Evolutionary conservation across 2,113 vertebrate species (phyloP).

Genomic region (Grantiella picta): DNA sequence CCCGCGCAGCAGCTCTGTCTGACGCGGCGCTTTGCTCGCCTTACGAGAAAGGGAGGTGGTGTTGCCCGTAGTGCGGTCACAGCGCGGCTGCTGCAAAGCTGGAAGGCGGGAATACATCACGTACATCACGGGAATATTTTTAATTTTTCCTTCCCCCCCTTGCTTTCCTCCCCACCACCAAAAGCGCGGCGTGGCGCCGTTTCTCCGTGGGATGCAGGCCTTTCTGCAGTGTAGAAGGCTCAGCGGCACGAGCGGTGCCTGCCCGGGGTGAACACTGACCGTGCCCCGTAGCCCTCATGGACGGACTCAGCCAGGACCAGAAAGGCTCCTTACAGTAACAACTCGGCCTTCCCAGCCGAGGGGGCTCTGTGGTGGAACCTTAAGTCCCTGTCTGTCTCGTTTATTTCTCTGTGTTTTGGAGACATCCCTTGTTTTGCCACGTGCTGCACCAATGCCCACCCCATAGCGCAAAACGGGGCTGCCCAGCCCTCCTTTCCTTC

Average conservation of each 20-base stretch:
- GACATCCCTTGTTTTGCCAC: neutral
- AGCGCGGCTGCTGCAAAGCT: fast-evolving
- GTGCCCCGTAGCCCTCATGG: fast-evolving
- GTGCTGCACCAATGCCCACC: fast-evolving
- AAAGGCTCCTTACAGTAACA: neutral
- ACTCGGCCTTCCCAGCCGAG: neutral
- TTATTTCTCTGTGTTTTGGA: neutral
- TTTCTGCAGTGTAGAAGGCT: neutral
- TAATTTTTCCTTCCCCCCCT: too few relatives aligned
- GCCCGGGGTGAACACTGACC: fast-evolving
- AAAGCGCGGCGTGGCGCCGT: neutral
- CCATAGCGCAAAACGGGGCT: fast-evolving
- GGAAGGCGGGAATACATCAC: neutral
- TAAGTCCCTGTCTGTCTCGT: neutral
- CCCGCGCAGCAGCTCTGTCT: neutral
- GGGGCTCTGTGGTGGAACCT: neutral
- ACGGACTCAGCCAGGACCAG: neutral
- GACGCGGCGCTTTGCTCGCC: fast-evolving
- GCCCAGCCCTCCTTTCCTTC: fast-evolving
- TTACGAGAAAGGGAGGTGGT: neutral
- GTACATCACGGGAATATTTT: too few relatives aligned
- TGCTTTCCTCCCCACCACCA: too few relatives aligned
- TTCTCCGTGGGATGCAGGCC: neutral
- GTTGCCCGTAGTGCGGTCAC: too few relatives aligned
- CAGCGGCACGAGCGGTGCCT: fast-evolving